These are phyloP conservation scores for Lucilia sericata DNA, from an alignment of 1,140 invertebrate species.

Conservation along the genomic window DNA sequence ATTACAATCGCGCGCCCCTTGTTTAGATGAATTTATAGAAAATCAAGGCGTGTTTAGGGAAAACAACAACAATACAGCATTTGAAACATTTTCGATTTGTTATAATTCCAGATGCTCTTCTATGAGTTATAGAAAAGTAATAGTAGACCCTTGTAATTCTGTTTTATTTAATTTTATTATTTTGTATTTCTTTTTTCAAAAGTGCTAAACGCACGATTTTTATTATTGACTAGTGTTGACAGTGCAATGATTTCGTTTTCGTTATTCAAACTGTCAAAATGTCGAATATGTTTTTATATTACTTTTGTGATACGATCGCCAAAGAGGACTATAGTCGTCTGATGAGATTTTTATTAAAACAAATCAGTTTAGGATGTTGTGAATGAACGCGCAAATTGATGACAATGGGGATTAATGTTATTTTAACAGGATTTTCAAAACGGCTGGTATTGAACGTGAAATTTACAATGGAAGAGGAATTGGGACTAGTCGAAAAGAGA, in stretches of 20 bases:
- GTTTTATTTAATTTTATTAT: neutral
- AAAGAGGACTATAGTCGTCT: neutral
- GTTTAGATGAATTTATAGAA: neutral
- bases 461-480: too few relatives aligned
- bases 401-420: neutral
- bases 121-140: too few relatives aligned
- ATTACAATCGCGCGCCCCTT: neutral
- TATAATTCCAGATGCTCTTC: neutral
- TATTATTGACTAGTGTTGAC: neutral
- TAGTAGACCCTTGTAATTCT: neutral
- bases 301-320: neutral
- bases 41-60: neutral
- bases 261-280: neutral
- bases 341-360: neutral
- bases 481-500: too few relatives aligned
- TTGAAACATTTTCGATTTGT: neutral
- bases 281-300: neutral
- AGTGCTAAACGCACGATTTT: neutral
- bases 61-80: too few relatives aligned
- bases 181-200: neutral
- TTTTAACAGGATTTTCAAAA: neutral
- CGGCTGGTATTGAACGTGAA: neutral
- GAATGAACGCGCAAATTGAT: neutral
- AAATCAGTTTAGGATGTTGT: neutral
- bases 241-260: neutral